phyloP scores from a whole-genome alignment of 2,113 vertebrate genomes.

The Hirundichthys speculiger region DNA sequence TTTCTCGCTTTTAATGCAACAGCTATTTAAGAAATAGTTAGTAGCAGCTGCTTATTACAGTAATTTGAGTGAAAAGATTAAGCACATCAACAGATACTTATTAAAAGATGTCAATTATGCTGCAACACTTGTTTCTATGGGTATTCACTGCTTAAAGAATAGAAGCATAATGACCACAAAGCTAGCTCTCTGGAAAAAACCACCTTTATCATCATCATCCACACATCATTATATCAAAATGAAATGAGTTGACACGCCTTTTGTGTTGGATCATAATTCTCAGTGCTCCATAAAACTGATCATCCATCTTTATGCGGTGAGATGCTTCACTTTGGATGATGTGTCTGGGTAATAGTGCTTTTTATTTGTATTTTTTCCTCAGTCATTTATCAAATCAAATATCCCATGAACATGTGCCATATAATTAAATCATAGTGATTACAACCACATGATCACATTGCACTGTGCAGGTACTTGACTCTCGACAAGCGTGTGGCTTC shows the following conservation, averaged over 20 bases:
- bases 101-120: not conserved
- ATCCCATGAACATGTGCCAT: conserved; percentile 15
- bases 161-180: not conserved
- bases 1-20: not conserved
- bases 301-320: no score
- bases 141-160: not conserved
- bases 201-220: not conserved
- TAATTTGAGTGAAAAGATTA: not conserved
- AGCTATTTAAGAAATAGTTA: no score
- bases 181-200: not conserved
- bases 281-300: no score
- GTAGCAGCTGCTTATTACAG: not conserved
- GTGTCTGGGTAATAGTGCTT: not conserved
- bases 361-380: not conserved
- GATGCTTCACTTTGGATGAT: not conserved
- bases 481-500: conserved; percentile 1
- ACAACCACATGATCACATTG: conserved; percentile 15
- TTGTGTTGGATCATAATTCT: not conserved
- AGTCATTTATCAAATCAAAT: conserved; percentile 7
- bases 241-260: not conserved
- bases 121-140: not conserved
- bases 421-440: conserved; percentile 38
- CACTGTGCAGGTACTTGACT: conserved; percentile 21
- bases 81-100: not conserved
- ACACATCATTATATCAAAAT: not conserved